phyloP scores from a whole-genome alignment of 92 coral and sea anemone species.

The Palythoa caribaeorum region DNA sequence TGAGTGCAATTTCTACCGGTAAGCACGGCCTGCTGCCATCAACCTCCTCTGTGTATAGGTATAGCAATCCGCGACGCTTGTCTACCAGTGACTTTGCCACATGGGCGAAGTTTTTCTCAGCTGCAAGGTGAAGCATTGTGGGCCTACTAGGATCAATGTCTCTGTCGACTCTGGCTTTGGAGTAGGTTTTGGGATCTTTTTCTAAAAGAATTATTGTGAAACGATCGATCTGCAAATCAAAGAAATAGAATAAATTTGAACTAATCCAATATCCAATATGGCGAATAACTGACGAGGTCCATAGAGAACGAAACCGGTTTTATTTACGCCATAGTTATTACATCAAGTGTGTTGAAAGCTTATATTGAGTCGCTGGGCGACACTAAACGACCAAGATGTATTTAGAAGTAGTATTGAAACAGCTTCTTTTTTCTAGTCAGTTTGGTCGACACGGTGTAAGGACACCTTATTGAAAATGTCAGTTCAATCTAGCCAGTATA shows the following conservation, averaged over 20 bases:
- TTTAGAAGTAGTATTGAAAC: not conserved
- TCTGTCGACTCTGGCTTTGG: constrained; percentile 79
- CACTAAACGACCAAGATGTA: not conserved
- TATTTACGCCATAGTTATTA: no score
- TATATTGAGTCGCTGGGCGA: no score
- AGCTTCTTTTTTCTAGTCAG: no score
- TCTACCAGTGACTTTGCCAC: constrained; percentile 80
- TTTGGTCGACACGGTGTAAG: no score
- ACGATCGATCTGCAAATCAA: constrained; percentile 75
- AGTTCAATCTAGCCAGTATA: no score
- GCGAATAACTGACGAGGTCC: no score
- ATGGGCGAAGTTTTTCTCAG: constrained; percentile 81
- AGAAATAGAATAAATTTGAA: not conserved
- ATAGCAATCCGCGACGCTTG: constrained; percentile 78
- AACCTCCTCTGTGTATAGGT: constrained; percentile 72
- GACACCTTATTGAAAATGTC: no score
- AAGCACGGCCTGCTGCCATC: constrained; percentile 37
- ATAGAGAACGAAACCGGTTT: no score
- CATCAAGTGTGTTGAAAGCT: no score
- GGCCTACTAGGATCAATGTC: constrained; percentile 80
- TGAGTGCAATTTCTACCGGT: constrained; percentile 88
- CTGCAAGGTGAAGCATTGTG: constrained; percentile 89
- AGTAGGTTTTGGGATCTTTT: constrained; percentile 79
- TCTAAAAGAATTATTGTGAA: constrained; percentile 87
- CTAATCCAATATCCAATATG: not conserved